Evolutionary conservation across 2,113 vertebrate genomes (phyloP).

Genomic region (Zosterops japonicus): DNA sequence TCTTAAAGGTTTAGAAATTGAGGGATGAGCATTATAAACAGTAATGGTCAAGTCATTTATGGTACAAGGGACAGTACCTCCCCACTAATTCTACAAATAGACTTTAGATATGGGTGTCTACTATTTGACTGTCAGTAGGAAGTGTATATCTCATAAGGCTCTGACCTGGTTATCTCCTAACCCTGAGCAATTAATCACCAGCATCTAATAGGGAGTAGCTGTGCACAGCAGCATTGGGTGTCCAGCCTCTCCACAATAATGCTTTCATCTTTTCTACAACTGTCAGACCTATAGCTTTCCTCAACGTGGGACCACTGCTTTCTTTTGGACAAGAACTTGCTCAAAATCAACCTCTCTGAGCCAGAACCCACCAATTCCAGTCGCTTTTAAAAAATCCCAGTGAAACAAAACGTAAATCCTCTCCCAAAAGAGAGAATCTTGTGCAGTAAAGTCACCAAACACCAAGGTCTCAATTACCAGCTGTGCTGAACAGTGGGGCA

Average conservation of each 20-base stretch:
- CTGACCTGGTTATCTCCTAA: slow-evolving; percentile 48
- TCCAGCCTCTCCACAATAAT: not conserved
- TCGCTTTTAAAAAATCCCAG: not conserved
- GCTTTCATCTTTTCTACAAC: not conserved
- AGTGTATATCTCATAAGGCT: not conserved
- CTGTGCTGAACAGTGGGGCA: fast-evolving
- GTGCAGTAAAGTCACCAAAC: not conserved
- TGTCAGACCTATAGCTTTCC: not conserved
- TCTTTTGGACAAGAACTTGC: not conserved
- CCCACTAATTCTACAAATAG: not conserved
- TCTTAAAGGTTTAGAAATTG: not conserved
- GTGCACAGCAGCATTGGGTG: not conserved
- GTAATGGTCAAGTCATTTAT: not conserved
- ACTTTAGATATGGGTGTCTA: not conserved
- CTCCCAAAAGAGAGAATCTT: not conserved
- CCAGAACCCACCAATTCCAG: not conserved
- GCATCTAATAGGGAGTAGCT: not conserved
- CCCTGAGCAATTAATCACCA: slow-evolving; percentile 24
- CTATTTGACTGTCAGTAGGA: not conserved
- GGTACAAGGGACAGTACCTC: not conserved
- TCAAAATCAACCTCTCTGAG: not conserved
- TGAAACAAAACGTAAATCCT: not conserved
- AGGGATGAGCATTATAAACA: not conserved
- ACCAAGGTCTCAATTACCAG: not conserved
- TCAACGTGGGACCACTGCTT: fast-evolving